phyloP scores from a whole-genome alignment of 1,140 invertebrate genomes.

The Drosophila sulfurigaster region DNA sequence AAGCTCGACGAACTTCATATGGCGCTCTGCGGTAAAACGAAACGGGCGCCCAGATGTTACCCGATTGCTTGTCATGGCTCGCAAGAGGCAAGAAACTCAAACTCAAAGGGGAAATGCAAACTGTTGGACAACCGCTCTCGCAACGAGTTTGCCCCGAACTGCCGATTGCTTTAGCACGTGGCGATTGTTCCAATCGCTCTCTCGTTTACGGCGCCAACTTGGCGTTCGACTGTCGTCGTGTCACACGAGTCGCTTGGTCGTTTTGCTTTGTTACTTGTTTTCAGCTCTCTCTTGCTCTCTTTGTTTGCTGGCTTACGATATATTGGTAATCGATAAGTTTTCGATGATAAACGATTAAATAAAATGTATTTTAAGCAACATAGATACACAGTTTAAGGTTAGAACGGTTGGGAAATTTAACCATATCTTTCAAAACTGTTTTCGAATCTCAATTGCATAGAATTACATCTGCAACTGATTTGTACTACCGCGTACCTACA shows the following conservation, averaged over 20 bases:
- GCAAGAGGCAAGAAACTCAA: background rate
- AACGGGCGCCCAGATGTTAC: conserved; percentile 30
- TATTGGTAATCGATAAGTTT: no score
- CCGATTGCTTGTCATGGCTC: background rate
- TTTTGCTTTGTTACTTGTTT: no score
- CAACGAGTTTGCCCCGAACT: conserved; percentile 37
- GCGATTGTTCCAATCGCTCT: conserved; percentile 27
- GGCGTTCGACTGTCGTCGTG: background rate
- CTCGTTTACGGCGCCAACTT: conserved; percentile 2
- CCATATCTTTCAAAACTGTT: background rate
- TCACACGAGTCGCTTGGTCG: background rate
- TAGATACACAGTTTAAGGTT: background rate
- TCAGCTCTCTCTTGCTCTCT: no score
- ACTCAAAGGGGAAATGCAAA: background rate
- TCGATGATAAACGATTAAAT: no score
- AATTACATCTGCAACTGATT: conserved; percentile 5
- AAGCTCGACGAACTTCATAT: conserved; percentile 60
- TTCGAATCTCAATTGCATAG: background rate
- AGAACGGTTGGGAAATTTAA: no score
- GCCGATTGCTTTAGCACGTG: background rate
- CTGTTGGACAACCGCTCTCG: conserved; percentile 29
- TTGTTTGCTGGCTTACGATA: no score
- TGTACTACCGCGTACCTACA: background rate
- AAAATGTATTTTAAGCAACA: no score
- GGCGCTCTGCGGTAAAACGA: conserved; percentile 65